These are phyloP conservation scores for Heliconius eleuchia DNA, from an alignment of 1,140 invertebrate species.

Conservation along the genomic window DNA sequence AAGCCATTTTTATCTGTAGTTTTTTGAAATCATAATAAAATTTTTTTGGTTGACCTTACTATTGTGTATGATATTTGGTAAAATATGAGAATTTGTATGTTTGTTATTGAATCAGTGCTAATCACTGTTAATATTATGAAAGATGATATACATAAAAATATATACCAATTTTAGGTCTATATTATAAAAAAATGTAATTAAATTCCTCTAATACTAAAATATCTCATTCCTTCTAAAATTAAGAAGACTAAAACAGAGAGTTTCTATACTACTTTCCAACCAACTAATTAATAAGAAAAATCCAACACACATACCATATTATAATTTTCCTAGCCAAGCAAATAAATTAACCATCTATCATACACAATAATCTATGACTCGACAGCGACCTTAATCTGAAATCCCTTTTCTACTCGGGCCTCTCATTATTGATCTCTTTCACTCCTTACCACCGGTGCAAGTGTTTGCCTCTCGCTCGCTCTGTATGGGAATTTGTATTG, in stretches of 20 bases:
- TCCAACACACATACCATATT: neutral
- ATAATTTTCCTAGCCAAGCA: neutral
- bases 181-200: too few relatives aligned
- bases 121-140: too few relatives aligned
- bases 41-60: too few relatives aligned
- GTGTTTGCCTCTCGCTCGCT: slow-evolving; percentile 54
- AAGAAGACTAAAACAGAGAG: neutral
- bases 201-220: too few relatives aligned
- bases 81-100: too few relatives aligned
- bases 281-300: neutral
- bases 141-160: too few relatives aligned
- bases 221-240: too few relatives aligned
- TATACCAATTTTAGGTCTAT: too few relatives aligned
- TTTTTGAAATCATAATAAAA: too few relatives aligned
- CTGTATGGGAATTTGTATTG: slow-evolving; percentile 40
- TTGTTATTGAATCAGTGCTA: too few relatives aligned
- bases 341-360: slow-evolving; percentile 1
- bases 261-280: neutral
- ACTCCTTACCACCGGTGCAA: slow-evolving; percentile 81
- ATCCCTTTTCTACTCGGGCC: slow-evolving; percentile 81
- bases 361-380: slow-evolving; percentile 70
- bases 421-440: slow-evolving; percentile 82
- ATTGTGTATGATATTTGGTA: too few relatives aligned
- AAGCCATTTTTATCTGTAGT: too few relatives aligned
- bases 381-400: slow-evolving; percentile 81